Conservation (phyloP, 2,113 vertebrate species). For the Protobothrops flavoviridis region DNA sequence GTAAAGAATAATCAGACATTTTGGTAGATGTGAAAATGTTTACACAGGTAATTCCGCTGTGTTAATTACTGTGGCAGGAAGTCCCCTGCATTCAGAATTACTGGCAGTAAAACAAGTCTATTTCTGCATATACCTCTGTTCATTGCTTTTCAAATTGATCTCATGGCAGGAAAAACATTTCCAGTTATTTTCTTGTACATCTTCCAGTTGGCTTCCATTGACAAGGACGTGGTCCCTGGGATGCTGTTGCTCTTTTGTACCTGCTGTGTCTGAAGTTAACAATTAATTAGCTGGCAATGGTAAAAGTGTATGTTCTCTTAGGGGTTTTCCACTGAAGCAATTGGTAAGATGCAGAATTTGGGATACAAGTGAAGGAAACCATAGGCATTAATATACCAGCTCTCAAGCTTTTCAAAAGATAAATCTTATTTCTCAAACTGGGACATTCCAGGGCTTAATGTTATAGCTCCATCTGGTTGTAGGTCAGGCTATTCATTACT, state of each 20-base stretch:
- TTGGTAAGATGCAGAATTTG: constrained; percentile 7
- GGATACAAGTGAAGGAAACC: constrained; percentile 22
- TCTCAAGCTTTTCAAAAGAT: neutral
- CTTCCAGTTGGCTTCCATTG: constrained; percentile 56
- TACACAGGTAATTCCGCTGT: constrained; percentile 45
- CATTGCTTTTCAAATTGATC: constrained; percentile 33
- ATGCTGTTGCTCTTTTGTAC: constrained; percentile 57
- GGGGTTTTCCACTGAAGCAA: constrained; percentile 46
- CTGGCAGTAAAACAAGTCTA: constrained; percentile 51
- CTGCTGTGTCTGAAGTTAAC: constrained; percentile 53
- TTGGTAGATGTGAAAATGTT: constrained; percentile 33
- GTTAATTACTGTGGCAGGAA: constrained; percentile 45
- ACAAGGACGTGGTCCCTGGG: constrained; percentile 44
- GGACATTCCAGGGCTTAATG: neutral
- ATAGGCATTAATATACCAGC: neutral
- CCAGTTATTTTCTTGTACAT: constrained; percentile 55
- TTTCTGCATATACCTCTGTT: constrained; percentile 32
- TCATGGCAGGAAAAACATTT: constrained; percentile 4
- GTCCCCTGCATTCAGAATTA: constrained; percentile 38
- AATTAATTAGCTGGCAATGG: constrained; percentile 66
- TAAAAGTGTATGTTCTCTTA: constrained; percentile 52
- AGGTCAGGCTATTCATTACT: neutral
- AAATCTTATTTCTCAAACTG: neutral
- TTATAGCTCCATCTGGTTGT: neutral
- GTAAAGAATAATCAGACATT: constrained; percentile 8